Conservation (phyloP, 2,888 invertebrate genomes). For the Tinea semifulvella region DNA sequence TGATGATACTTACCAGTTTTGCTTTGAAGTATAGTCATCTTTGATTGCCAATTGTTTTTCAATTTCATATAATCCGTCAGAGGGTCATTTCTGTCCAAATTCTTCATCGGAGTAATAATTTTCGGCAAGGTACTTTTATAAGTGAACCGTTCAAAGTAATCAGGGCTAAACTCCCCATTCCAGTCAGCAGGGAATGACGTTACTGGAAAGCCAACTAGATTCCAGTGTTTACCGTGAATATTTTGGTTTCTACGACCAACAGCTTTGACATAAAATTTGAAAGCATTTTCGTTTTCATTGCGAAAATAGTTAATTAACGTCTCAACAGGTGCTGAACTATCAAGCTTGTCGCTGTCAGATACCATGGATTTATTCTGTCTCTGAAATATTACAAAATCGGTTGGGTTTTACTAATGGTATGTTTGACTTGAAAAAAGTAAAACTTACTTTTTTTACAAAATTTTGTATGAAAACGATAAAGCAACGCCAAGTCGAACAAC, state of each 20-base stretch:
- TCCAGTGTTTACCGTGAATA: slow-evolving; percentile 25
- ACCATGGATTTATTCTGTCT: too few relatives aligned
- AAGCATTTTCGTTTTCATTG: slow-evolving; percentile 30
- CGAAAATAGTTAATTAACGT: slow-evolving; percentile 34
- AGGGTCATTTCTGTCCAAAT: slow-evolving; percentile 37
- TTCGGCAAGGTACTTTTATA: slow-evolving; percentile 43
- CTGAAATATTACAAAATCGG: too few relatives aligned
- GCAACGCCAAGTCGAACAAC: too few relatives aligned
- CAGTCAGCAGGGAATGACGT: slow-evolving; percentile 40
- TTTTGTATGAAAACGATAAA: too few relatives aligned
- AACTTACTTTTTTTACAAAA: too few relatives aligned
- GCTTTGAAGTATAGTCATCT: background rate
- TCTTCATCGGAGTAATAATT: slow-evolving; percentile 32
- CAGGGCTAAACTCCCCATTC: slow-evolving; percentile 40
- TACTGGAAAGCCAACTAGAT: slow-evolving; percentile 35
- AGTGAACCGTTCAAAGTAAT: slow-evolving; percentile 43
- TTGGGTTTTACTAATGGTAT: too few relatives aligned
- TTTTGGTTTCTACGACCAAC: slow-evolving; percentile 28
- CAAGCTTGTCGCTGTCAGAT: too few relatives aligned
- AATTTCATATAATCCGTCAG: slow-evolving; percentile 32
- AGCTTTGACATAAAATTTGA: slow-evolving; percentile 30
- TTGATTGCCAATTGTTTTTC: slow-evolving; percentile 38
- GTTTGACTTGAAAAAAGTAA: too few relatives aligned
- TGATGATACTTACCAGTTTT: slow-evolving; percentile 1
- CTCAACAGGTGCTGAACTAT: too few relatives aligned